Evolutionary conservation across 2,888 invertebrate species (phyloP).

Genomic region (Mythimna pallens): DNA sequence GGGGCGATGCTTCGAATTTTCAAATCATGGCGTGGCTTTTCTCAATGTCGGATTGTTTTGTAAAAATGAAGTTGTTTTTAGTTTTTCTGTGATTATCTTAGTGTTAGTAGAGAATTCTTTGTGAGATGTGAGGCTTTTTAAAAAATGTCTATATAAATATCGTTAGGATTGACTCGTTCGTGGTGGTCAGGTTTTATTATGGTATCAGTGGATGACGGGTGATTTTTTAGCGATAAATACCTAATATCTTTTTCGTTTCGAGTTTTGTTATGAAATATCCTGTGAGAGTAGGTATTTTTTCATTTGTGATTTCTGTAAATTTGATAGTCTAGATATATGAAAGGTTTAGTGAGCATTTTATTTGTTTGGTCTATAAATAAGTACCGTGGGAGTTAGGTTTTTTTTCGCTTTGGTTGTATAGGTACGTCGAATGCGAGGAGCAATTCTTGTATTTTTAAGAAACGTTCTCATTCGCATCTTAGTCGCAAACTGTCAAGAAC

Average conservation of each 20-base stretch:
- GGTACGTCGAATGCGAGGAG: background rate
- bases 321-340: too few species aligned
- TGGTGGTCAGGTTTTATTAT: background rate
- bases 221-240: background rate
- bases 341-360: background rate
- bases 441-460: too few species aligned
- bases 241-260: background rate
- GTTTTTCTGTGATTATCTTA: background rate
- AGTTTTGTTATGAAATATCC: background rate
- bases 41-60: background rate
- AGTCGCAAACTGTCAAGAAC: too few species aligned
- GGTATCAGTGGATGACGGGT: background rate
- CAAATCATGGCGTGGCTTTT: background rate
- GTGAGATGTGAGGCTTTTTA: background rate
- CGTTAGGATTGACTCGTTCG: background rate
- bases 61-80: background rate
- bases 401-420: background rate
- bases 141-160: background rate
- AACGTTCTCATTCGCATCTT: too few species aligned
- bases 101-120: background rate
- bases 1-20: background rate
- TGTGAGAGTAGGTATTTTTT: background rate
- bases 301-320: background rate
- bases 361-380: conserved; percentile 4
- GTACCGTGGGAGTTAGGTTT: background rate